Conservation (phyloP, 2,797 vertebrate genomes). For the Manis javanica region DNA sequence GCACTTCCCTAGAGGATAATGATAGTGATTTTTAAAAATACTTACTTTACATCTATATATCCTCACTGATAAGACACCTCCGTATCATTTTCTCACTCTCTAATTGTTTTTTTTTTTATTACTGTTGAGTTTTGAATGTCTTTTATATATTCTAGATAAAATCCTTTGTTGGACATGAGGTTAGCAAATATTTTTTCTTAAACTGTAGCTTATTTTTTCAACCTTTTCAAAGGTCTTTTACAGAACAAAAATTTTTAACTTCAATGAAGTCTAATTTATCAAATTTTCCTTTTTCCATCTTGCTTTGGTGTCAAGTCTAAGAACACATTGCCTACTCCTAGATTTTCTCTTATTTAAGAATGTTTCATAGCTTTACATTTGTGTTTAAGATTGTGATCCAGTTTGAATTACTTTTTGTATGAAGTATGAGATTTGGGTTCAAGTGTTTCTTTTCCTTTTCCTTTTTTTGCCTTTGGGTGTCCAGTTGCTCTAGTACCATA, state of each 20-base stretch:
- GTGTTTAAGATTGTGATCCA: slow-evolving; percentile 34
- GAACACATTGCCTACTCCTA: not conserved
- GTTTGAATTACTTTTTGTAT: slow-evolving; percentile 49
- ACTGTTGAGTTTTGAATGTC: not conserved
- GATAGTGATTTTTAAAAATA: not conserved
- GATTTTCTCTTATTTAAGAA: not conserved
- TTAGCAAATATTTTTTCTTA: slow-evolving; percentile 33
- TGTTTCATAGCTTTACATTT: slow-evolving; percentile 35
- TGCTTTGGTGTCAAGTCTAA: slow-evolving; percentile 34
- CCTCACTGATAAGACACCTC: not conserved
- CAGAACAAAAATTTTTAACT: not conserved
- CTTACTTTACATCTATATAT: slow-evolving; percentile 46
- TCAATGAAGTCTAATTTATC: not conserved
- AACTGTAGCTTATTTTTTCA: not conserved
- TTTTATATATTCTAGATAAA: not conserved
- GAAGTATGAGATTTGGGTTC: not conserved
- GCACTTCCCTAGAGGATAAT: slow-evolving; percentile 45
- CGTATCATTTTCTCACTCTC: slow-evolving; percentile 15
- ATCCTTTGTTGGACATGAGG: not conserved
- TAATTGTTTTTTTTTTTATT: not conserved
- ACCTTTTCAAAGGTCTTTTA: not conserved
- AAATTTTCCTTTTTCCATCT: not conserved
- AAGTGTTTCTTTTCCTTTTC: not conserved
- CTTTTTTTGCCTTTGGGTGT: not conserved
- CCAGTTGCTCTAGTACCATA: not conserved